Evolutionary conservation across 2,113 vertebrate species (phyloP), one percentile per base, ranked within the genome.

Genomic region (Aythya baeri): DNA sequence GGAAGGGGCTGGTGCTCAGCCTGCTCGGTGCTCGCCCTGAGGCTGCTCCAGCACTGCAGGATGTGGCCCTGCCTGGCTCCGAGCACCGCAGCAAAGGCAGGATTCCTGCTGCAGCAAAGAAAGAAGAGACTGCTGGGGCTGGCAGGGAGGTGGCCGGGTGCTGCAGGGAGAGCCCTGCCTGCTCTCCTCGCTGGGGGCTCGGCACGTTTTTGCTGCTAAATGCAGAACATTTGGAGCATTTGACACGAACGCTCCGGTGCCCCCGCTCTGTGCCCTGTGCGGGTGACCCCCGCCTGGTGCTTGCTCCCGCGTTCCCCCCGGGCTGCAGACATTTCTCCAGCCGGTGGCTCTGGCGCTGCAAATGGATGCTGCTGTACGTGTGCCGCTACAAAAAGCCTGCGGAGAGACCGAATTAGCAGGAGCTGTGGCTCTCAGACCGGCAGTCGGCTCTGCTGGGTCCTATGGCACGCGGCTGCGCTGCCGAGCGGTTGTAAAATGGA

Each of bases 231-330:
- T 46, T 46, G 44, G 43, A 46, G 18, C 5, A 0, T 72, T 77
- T 15, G 9, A 7, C 31, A 14, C 14, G 5, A 66, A 17, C 32
- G 46, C 7, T 4, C 41, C 17, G 2, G 0, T 26, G 46, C 46
- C 1, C 4, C 3, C 9, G 74, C 41, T 43, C 21, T 3, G 49
- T 16, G 46, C 2, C 0, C 52, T 61, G 67, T 44, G 88, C 29
- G 23, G 63, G 1, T 44, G 59, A 57, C 91, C 79, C 18, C 3
- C 44, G 74, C 74, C 78, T 75, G 0, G 20, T 20, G 6, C 6
- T 25, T 17, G 44, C 26, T 27, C 23, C 63, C 54, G 2, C 0
- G 4, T 55, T 74, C 13, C 5, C 31, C 7, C 6, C n/a, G 4
- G 63, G 16, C 55, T 67, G 38, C 78, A 20, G 88, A 31, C 29